Percentiles rank a stretch among this genome's conserved stretches.
Conservation (phyloP, 1,140 invertebrate species). For the Portunus trituberculatus region DNA sequence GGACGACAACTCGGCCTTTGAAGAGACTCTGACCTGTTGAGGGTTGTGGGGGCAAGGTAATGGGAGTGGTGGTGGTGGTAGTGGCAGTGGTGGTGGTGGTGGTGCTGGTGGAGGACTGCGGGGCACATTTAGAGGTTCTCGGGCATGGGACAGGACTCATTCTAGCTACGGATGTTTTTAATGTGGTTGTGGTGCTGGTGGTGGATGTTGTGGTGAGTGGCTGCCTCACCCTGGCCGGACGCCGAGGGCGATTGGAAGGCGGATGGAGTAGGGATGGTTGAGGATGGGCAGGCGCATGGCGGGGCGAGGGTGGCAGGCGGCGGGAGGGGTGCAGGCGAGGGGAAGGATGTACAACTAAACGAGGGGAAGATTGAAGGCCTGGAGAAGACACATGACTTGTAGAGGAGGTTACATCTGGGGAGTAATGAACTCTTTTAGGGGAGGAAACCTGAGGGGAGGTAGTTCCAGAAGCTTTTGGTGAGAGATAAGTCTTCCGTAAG, state of each 20-base stretch:
- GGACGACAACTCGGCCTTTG: slow-evolving; percentile 47
- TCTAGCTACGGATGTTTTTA: neutral
- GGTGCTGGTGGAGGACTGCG: neutral
- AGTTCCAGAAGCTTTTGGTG: neutral
- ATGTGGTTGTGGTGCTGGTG: neutral
- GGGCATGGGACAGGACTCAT: neutral
- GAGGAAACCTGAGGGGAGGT: neutral
- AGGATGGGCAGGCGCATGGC: neutral
- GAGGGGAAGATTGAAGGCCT: neutral
- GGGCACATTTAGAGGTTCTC: neutral
- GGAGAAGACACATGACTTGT: neutral
- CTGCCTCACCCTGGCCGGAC: neutral
- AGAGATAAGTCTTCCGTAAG: neutral
- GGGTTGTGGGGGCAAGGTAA: slow-evolving; percentile 22
- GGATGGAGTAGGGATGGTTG: neutral
- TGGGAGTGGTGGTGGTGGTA: neutral
- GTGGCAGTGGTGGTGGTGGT: no score
- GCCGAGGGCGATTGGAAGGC: neutral
- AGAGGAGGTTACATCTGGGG: neutral
- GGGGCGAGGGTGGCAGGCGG: neutral
- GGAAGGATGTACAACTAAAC: neutral
- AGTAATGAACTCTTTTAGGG: neutral
- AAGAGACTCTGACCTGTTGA: slow-evolving; percentile 37
- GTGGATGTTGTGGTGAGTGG: neutral
- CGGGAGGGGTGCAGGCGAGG: neutral